phyloP scores from a whole-genome alignment of 1,140 invertebrate species.

The Listronotus bonariensis region DNA sequence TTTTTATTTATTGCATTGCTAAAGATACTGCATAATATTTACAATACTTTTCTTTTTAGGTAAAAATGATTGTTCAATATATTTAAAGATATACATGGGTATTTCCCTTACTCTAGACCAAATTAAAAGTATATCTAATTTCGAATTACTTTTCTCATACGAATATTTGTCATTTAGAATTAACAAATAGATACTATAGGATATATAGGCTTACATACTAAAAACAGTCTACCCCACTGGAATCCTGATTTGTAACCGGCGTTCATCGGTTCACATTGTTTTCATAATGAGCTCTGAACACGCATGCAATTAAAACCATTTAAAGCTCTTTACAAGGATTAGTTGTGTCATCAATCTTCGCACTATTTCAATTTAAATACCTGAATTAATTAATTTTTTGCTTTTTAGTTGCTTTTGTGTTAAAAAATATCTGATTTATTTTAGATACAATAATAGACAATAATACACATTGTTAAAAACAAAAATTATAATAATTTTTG shows the following conservation, averaged over 20 bases:
- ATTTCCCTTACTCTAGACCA: no score
- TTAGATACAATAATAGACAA: not conserved
- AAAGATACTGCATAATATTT: no score
- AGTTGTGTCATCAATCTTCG: conserved; percentile 32
- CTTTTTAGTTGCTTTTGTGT: conserved; percentile 11
- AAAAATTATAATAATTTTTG: no score
- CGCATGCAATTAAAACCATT: conserved; percentile 37
- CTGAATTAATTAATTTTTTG: conserved; percentile 30
- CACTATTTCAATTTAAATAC: conserved; percentile 25
- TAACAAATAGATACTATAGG: no score
- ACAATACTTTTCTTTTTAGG: no score
- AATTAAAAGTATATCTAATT: no score
- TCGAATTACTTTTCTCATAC: no score
- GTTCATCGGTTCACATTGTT: conserved; percentile 22
- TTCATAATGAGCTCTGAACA: conserved; percentile 30
- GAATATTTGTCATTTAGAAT: no score
- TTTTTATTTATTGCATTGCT: no score
- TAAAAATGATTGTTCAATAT: no score
- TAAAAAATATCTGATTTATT: not conserved
- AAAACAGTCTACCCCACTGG: conserved; percentile 1
- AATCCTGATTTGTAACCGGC: conserved; percentile 30
- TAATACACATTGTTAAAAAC: not conserved
- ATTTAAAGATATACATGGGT: no score
- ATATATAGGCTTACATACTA: no score
- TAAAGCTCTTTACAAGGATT: conserved; percentile 36